Evolutionary conservation across 2,113 vertebrate species (phyloP).

Genomic region (Ctenodactylus gundi): DNA sequence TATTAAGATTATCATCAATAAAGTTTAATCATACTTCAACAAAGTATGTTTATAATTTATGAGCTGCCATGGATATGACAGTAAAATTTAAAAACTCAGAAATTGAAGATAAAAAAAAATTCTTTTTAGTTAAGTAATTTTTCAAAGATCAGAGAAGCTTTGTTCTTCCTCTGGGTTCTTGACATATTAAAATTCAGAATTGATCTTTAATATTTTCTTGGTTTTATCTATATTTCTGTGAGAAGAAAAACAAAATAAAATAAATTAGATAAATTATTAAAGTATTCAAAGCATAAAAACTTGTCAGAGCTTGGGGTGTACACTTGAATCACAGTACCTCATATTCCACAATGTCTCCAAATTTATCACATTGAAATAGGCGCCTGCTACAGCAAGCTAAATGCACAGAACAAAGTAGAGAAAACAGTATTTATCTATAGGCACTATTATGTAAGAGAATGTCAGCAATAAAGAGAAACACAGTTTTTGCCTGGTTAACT

Average conservation of each 20-base stretch:
- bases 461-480: neutral
- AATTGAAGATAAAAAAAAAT: neutral
- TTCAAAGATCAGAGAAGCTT: neutral
- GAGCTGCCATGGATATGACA: neutral
- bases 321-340: no score
- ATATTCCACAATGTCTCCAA: neutral
- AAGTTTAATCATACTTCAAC: neutral
- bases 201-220: neutral
- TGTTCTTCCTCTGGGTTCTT: neutral
- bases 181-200: neutral
- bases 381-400: neutral
- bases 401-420: neutral
- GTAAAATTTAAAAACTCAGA: slow-evolving; percentile 30
- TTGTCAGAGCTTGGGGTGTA: no score
- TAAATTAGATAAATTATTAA: no score
- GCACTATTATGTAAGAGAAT: neutral
- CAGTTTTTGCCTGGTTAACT: neutral
- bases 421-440: neutral
- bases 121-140: neutral
- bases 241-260: neutral
- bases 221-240: neutral
- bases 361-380: neutral
- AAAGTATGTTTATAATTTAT: slow-evolving; percentile 21
- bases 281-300: neutral
- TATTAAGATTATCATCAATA: slow-evolving; percentile 2